Base-by-base conservation (phyloP, 2,113 vertebrate genomes). In the human region DNA sequence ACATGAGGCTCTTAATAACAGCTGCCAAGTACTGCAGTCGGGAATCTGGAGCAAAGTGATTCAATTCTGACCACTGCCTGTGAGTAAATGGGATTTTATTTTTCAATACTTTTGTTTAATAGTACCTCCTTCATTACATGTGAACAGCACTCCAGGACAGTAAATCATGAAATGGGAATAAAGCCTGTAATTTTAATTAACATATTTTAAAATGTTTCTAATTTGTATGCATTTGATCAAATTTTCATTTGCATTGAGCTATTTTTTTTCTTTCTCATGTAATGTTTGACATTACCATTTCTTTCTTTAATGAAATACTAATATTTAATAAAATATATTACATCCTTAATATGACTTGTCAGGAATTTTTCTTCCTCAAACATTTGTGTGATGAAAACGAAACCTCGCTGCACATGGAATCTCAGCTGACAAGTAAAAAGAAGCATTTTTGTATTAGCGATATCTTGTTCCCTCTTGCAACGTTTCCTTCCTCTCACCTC, bases 141-240 rank as follows among this genome's bases (percentile, higher is more conserved):
- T 45, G 12, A 94, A 48, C 6, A 86, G 23, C 40, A 91, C 50
- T 73, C 25, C 43, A 82, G 38, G 13, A 27, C 3, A 73, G 52
- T 40, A 81, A 92, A 90, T 86, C 61, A 57, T 11, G 16, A 90
- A 75, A 40, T 18, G 25, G 57, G 68, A 94, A 82, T 9, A 38
- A 79, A 96, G 45, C 70, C 66, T 95, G 1, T 90, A 66, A 68
- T 98, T 97, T 90, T 85, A 93, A 97, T 98, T 96, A 96, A 35
- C 75, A 90, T 87, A 96, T 87, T 90, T 97, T 66, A 59, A 75
- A 81, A 52, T 90, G 38, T 80, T 84, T 96, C 79, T 78, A 30
- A 76, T 87, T 70, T 92, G 18, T 83, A 84, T 32, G 57, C 75
- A 76, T 88, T 50, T 38, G n/a, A 90, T 72, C 27, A 93, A n/a